These are phyloP conservation scores for Aphidoletes aphidimyza DNA, from an alignment of 2,888 invertebrate species.

Conservation along the genomic window DNA sequence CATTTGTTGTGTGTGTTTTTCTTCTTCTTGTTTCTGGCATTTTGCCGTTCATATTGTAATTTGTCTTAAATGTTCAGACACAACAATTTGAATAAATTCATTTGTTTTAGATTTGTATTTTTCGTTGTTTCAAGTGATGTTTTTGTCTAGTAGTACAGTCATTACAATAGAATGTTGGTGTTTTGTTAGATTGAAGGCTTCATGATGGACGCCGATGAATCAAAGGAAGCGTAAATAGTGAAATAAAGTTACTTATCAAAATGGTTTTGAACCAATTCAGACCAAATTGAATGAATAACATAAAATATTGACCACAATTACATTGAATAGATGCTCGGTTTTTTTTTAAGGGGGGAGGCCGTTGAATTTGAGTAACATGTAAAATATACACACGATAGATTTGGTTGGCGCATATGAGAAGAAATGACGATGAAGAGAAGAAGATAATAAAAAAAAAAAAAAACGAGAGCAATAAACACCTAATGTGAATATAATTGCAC, in stretches of 20 bases:
- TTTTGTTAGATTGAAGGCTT: not conserved
- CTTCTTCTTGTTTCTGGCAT: not conserved
- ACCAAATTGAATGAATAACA: constrained; percentile 44
- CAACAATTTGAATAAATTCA: constrained; percentile 25
- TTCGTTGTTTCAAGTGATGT: not conserved
- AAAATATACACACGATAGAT: not conserved
- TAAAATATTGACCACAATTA: constrained; percentile 54
- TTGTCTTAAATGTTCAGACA: constrained; percentile 52
- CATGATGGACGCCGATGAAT: not conserved
- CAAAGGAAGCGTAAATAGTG: constrained; percentile 29
- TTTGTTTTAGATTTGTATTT: constrained; percentile 18
- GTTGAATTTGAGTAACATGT: not conserved
- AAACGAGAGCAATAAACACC: constrained; percentile 56
- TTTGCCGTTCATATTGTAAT: constrained; percentile 9
- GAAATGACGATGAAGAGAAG: not conserved
- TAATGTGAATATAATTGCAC: constrained; percentile 56
- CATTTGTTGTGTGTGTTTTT: not conserved
- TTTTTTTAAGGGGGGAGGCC: too few relatives aligned
- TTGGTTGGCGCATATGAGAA: not conserved
- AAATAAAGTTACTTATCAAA: constrained; percentile 17
- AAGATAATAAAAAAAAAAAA: not conserved
- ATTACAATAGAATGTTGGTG: too few relatives aligned
- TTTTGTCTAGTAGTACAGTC: too few relatives aligned
- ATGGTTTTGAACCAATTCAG: too few relatives aligned
- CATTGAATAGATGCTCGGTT: not conserved